Conservation (phyloP, 2,888 invertebrate genomes). For the Zootermopsis nevadensis region DNA sequence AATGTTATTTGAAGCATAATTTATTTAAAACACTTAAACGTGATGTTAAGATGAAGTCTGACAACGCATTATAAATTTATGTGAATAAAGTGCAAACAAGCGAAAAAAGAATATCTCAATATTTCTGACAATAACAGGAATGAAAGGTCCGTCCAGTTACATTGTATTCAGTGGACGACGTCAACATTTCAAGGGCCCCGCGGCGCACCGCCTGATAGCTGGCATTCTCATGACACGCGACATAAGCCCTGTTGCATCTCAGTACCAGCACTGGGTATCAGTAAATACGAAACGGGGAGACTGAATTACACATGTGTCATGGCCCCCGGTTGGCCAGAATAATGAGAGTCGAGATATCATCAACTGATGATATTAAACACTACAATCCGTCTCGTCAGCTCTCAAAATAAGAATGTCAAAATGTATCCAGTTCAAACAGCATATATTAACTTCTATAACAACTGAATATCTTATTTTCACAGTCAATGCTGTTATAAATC, state of each 20-base stretch:
- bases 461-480: background rate
- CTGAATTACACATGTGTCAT: constrained; percentile 5
- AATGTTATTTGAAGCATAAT: too few relatives aligned
- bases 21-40: too few relatives aligned
- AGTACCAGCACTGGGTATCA: background rate
- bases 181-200: background rate
- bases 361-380: constrained; percentile 5
- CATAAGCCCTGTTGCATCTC: background rate
- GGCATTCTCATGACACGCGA: background rate
- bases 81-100: too few relatives aligned
- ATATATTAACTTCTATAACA: background rate
- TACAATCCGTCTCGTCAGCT: background rate
- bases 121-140: background rate
- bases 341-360: background rate
- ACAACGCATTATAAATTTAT: too few relatives aligned
- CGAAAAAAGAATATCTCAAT: too few relatives aligned
- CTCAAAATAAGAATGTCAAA: background rate
- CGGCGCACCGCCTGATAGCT: background rate
- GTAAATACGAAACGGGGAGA: background rate
- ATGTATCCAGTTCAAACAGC: background rate
- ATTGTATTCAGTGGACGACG: background rate
- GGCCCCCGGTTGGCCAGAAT: background rate
- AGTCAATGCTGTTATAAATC: background rate
- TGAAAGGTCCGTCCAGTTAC: background rate
- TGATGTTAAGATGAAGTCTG: too few relatives aligned